Conservation (phyloP, 35 echinoderm and acorn worm species). For the Acanthaster planci region DNA sequence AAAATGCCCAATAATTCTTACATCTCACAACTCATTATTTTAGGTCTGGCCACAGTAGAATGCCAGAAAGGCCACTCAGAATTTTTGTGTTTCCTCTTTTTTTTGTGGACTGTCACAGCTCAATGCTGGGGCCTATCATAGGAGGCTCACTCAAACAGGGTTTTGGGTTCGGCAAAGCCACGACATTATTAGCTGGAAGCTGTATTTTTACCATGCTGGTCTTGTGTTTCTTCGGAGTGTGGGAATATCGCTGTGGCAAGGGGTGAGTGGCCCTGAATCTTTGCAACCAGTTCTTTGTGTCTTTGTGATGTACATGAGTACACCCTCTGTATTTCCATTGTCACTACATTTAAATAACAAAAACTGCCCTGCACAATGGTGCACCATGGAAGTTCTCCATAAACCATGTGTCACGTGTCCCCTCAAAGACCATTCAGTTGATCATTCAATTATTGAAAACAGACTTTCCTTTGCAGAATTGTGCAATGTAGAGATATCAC, state of each 20-base stretch:
- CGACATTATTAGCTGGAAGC: slow-evolving; percentile 48
- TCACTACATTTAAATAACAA: too few relatives aligned
- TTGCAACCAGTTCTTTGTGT: too few relatives aligned
- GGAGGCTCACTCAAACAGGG: slow-evolving; percentile 41
- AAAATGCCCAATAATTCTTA: neutral
- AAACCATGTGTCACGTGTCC: too few relatives aligned
- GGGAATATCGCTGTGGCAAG: slow-evolving; percentile 77
- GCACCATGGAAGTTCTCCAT: too few relatives aligned
- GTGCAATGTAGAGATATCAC: too few relatives aligned
- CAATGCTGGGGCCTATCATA: slow-evolving; percentile 50
- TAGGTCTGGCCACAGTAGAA: neutral
- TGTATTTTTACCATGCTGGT: slow-evolving; percentile 39
- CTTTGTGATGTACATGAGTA: too few relatives aligned
- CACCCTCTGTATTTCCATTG: too few relatives aligned
- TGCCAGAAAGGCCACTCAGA: neutral
- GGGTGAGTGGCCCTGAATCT: too few relatives aligned
- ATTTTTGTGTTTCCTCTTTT: neutral
- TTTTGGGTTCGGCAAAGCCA: slow-evolving; percentile 51
- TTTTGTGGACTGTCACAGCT: slow-evolving; percentile 31
- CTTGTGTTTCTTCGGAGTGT: slow-evolving; percentile 56
- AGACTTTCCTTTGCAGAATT: too few relatives aligned
- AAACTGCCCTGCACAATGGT: too few relatives aligned
- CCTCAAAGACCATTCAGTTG: too few relatives aligned
- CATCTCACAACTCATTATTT: neutral
- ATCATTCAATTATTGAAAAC: too few relatives aligned